Evolutionary conservation across 1,140 invertebrate species (phyloP).

Genomic region (Anoplophora glabripennis): DNA sequence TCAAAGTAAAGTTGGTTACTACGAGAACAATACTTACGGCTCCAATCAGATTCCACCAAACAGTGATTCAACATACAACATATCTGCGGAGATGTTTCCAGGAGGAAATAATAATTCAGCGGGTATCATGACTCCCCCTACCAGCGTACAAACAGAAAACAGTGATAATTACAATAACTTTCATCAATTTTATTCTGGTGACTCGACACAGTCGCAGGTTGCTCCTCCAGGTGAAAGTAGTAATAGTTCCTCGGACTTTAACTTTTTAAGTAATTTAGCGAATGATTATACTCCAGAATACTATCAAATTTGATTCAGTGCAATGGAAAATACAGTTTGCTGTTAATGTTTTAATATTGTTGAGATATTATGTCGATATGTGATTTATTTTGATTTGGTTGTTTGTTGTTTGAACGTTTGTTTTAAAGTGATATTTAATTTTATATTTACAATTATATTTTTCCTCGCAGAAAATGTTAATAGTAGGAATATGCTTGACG

Average conservation of each 20-base stretch:
- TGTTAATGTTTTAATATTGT: constrained; percentile 32
- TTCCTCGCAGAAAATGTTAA: too few species aligned
- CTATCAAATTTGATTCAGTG: constrained; percentile 70
- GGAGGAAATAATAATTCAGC: constrained; percentile 31
- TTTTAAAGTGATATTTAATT: not conserved
- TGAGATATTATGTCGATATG: constrained; percentile 1
- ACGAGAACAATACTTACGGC: constrained; percentile 42
- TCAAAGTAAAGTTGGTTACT: constrained; percentile 36
- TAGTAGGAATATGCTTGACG: too few species aligned
- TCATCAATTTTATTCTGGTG: constrained; percentile 65
- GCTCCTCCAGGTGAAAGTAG: constrained; percentile 68
- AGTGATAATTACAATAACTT: constrained; percentile 65
- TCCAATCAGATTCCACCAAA: constrained; percentile 37
- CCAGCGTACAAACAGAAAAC: constrained; percentile 56
- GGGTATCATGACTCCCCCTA: constrained; percentile 55
- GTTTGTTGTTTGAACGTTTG: constrained; percentile 4
- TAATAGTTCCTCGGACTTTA: constrained; percentile 87
- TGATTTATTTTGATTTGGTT: constrained; percentile 2
- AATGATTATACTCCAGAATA: constrained; percentile 90
- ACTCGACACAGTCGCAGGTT: constrained; percentile 53
- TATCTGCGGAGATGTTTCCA: constrained; percentile 39
- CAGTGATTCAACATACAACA: constrained; percentile 48
- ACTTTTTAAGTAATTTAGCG: constrained; percentile 85
- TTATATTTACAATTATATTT: too few species aligned
- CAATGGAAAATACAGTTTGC: constrained; percentile 31